A percentile compares a stretch with the other conserved stretches of the same genome.
phyloP scores from a whole-genome alignment of 1,140 invertebrate species.

The Tetramorium simillimum region DNA sequence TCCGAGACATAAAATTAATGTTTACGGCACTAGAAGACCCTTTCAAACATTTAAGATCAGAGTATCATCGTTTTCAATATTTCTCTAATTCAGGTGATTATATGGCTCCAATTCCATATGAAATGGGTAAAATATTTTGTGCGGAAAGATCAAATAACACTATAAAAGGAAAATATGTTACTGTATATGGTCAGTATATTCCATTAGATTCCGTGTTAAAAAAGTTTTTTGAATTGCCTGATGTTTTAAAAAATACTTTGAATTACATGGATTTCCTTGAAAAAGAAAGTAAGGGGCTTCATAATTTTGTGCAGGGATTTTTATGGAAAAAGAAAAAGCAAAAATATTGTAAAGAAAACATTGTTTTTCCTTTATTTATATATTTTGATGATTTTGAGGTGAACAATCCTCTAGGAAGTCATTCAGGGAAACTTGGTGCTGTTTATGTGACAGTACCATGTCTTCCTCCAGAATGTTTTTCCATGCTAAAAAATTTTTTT shows the following conservation, averaged over 20 bases:
- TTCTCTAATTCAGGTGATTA: neutral
- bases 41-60: neutral
- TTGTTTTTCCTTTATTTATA: neutral
- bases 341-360: neutral
- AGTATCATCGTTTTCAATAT: too few relatives aligned
- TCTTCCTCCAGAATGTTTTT: neutral
- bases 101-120: neutral
- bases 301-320: neutral
- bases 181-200: neutral
- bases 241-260: neutral
- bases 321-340: neutral
- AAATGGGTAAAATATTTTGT: neutral
- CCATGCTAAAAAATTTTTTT: neutral
- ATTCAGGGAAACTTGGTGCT: neutral
- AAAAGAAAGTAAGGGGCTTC: neutral
- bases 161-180: neutral
- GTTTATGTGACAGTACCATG: neutral
- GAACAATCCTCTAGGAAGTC: neutral
- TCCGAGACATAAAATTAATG: neutral
- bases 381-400: neutral
- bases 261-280: neutral
- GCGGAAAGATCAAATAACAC: neutral
- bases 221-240: neutral
- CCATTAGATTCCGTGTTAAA: neutral
- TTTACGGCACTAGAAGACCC: neutral